phyloP scores from a whole-genome alignment of 2,888 invertebrate genomes.

The Auanema freiburgensis region DNA sequence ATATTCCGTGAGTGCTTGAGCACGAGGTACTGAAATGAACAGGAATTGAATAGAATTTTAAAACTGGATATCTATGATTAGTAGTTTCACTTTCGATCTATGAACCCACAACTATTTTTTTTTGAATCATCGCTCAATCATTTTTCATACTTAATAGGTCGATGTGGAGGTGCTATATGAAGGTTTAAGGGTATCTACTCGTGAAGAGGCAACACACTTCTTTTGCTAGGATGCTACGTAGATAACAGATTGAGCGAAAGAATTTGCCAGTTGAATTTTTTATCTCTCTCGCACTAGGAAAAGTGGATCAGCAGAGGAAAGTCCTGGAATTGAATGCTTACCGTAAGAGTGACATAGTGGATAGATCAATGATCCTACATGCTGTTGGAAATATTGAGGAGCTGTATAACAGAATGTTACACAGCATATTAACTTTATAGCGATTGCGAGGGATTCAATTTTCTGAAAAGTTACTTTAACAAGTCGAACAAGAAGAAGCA shows the following conservation, averaged over 20 bases:
- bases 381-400: slow-evolving; percentile 44
- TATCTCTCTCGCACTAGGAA: background rate
- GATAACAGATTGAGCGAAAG: background rate
- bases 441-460: slow-evolving; percentile 33
- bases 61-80: background rate
- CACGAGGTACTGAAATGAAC: slow-evolving; percentile 43
- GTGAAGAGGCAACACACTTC: background rate
- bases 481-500: too few species aligned
- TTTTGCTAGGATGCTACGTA: background rate
- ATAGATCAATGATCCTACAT: slow-evolving; percentile 32
- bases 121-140: too few species aligned
- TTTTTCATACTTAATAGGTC: too few species aligned
- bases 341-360: slow-evolving; percentile 47
- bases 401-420: slow-evolving; percentile 37
- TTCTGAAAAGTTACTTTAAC: slow-evolving; percentile 28
- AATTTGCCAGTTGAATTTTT: background rate
- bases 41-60: background rate
- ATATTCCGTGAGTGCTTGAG: slow-evolving; percentile 56
- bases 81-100: too few species aligned
- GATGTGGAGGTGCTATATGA: too few species aligned
- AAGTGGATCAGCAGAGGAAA: too few species aligned
- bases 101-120: too few species aligned
- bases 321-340: slow-evolving; percentile 17
- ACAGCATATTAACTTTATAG: slow-evolving; percentile 30
- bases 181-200: background rate